Conservation (phyloP, 2,113 vertebrate genomes). For the Paratilapia polleni region DNA sequence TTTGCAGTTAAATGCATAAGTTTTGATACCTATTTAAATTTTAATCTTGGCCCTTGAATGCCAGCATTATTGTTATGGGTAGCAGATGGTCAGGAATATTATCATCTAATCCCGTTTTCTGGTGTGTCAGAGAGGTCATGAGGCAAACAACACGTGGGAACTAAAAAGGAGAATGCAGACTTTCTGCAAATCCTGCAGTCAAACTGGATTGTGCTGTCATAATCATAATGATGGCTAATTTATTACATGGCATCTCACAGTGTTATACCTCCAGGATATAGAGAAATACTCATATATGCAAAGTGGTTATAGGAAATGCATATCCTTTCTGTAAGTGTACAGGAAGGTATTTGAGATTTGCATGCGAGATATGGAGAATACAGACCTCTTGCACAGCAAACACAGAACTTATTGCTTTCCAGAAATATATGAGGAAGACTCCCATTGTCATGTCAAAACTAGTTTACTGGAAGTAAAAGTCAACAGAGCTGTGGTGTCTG, state of each 20-base stretch:
- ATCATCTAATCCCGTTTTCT: slow-evolving; percentile 63
- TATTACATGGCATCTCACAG: background rate
- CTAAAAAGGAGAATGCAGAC: slow-evolving; percentile 22
- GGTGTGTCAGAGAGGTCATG: slow-evolving; percentile 63
- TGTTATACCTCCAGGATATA: slow-evolving; percentile 13
- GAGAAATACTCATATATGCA: background rate
- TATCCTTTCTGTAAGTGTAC: background rate
- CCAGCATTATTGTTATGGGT: slow-evolving; percentile 82
- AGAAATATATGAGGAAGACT: slow-evolving; percentile 35
- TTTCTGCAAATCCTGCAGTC: slow-evolving; percentile 5
- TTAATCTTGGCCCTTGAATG: slow-evolving; percentile 83
- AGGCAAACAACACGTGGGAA: slow-evolving; percentile 69
- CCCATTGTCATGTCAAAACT: slow-evolving; percentile 21
- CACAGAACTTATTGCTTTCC: slow-evolving; percentile 53
- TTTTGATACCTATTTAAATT: slow-evolving; percentile 54
- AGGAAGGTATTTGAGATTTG: slow-evolving; percentile 1
- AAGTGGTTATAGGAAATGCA: background rate
- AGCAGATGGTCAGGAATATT: slow-evolving; percentile 78
- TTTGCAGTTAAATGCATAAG: slow-evolving; percentile 27
- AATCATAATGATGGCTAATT: slow-evolving; percentile 7
- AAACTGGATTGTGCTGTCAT: background rate
- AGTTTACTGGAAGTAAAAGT: slow-evolving; percentile 29
- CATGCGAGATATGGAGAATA: slow-evolving; percentile 10
- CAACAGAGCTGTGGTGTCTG: slow-evolving; percentile 8
- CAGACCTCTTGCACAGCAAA: slow-evolving; percentile 24